phyloP scores from a whole-genome alignment of 2,888 invertebrate species.

The Temnothorax rugatulus region DNA sequence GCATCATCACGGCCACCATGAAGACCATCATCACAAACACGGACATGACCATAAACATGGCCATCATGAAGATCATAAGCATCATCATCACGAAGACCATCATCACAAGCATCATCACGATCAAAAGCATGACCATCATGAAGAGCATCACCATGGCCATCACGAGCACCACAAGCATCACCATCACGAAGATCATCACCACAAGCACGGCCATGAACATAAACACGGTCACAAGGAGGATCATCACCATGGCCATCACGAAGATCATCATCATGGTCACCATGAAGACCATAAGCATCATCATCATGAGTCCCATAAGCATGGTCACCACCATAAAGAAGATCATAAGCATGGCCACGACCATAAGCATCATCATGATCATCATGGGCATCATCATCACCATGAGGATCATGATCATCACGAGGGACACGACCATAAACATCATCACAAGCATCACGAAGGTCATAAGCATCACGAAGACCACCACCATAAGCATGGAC shows the following conservation, averaged over 20 bases:
- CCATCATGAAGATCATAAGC: conserved; percentile 78
- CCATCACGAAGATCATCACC: conserved; percentile 73
- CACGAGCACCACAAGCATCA: conserved; percentile 77
- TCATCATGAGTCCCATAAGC: conserved; percentile 78
- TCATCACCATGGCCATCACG: conserved; percentile 77
- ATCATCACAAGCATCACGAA: conserved; percentile 78
- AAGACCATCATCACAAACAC: conserved; percentile 78
- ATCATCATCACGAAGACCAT: conserved; percentile 78
- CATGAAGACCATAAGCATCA: conserved; percentile 76
- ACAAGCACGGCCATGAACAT: conserved; percentile 52
- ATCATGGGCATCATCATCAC: conserved; percentile 78
- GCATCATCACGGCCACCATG: conserved; percentile 79
- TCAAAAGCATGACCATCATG: conserved; percentile 79
- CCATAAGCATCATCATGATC: conserved; percentile 78
- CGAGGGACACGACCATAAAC: conserved; percentile 75
- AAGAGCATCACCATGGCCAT: conserved; percentile 77
- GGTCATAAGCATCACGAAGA: conserved; percentile 78
- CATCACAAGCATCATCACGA: conserved; percentile 78
- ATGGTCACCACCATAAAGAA: conserved; percentile 74
- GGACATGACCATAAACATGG: conserved; percentile 79
- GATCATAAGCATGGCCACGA: conserved; percentile 79
- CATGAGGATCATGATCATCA: conserved; percentile 80
- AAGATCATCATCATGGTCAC: conserved; percentile 75
- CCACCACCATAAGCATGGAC: conserved; percentile 77
- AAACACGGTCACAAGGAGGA: conserved; percentile 77